phyloP scores from a whole-genome alignment of 2,797 vertebrate genomes.

The Cossypha polioptera region DNA sequence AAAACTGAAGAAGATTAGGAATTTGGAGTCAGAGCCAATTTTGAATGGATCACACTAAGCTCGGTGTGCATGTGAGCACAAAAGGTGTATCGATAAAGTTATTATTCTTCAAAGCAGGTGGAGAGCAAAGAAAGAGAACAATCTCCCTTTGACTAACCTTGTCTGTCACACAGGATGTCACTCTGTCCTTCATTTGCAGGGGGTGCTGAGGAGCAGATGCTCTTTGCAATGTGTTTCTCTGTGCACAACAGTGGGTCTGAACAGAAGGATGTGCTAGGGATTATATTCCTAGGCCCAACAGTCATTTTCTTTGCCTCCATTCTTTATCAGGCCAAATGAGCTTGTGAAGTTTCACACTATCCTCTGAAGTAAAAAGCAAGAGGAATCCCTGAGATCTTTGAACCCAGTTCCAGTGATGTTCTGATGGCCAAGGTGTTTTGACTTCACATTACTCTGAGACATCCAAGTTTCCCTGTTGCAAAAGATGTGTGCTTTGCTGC shows the following conservation, averaged over 20 bases:
- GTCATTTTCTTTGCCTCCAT: background rate
- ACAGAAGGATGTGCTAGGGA: background rate
- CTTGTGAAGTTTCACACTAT: background rate
- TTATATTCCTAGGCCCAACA: background rate
- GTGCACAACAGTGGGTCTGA: background rate
- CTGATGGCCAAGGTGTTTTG: background rate
- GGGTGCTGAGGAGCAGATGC: background rate
- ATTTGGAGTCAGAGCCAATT: background rate
- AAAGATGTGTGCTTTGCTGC: background rate
- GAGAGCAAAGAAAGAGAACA: background rate
- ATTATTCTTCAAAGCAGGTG: background rate
- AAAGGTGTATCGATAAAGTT: background rate
- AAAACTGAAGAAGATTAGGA: background rate
- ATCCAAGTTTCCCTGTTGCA: background rate
- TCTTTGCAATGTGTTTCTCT: background rate
- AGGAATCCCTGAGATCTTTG: background rate
- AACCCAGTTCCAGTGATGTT: background rate
- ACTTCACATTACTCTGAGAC: background rate
- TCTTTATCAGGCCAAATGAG: background rate
- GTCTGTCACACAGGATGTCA: background rate
- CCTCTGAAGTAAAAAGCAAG: background rate
- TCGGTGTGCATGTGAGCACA: background rate
- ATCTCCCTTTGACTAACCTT: background rate
- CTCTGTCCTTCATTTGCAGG: background rate
- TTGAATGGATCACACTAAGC: background rate